phyloP scores from a whole-genome alignment of 2,888 invertebrate genomes.

The Cabera pusaria region DNA sequence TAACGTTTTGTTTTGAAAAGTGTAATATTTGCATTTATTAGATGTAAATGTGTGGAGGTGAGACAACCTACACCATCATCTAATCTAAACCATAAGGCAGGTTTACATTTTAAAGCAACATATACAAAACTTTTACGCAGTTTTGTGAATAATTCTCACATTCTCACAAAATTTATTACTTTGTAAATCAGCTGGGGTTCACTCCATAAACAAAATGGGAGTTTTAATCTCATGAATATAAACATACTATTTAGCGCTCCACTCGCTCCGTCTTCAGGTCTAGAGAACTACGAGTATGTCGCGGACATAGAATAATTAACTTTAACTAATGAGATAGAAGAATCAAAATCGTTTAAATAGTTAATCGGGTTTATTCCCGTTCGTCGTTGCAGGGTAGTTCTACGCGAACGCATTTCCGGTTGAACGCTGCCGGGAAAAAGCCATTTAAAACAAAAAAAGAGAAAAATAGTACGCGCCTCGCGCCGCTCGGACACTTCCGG shows the following conservation, averaged over 20 bases:
- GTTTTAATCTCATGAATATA: conserved; percentile 80
- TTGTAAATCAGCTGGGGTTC: conserved; percentile 76
- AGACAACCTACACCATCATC: conserved; percentile 2
- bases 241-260: conserved; percentile 81
- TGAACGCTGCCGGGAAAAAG: conserved; percentile 81
- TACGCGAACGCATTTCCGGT: conserved; percentile 83
- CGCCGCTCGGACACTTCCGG: conserved; percentile 83
- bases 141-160: conserved; percentile 56
- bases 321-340: conserved; percentile 51
- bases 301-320: conserved; percentile 46
- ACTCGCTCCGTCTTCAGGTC: conserved; percentile 60
- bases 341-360: conserved; percentile 60
- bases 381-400: conserved; percentile 66
- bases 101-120: conserved; percentile 27
- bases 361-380: conserved; percentile 60
- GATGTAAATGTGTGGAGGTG: conserved; percentile 8
- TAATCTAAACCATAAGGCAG: conserved; percentile 19
- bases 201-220: conserved; percentile 78
- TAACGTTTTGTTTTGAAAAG: conserved; percentile 3
- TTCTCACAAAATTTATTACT: conserved; percentile 74
- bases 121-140: conserved; percentile 41
- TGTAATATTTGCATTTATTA: conserved; percentile 6
- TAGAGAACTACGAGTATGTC: conserved; percentile 49
- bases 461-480: conserved; percentile 80
- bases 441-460: conserved; percentile 81